Percentiles rank a stretch among this genome's conserved stretches.
Evolutionary conservation across 2,113 vertebrate species (phyloP).

Genomic region (Atherinomorus stipes): DNA sequence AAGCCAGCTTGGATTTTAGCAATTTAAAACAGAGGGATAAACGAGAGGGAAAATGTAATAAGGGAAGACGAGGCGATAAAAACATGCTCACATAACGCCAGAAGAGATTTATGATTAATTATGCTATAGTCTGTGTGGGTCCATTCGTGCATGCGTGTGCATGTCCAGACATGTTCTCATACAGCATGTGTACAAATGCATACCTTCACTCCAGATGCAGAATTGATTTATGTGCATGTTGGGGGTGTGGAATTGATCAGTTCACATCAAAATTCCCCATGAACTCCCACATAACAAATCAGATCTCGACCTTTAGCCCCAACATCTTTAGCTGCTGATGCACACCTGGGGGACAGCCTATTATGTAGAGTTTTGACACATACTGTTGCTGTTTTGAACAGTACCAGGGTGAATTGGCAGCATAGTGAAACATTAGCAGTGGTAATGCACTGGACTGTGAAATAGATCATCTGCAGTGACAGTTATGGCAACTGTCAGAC

Average conservation of each 20-base stretch:
- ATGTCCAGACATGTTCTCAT: conserved; percentile 16
- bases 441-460: conserved; percentile 69
- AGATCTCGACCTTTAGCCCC: conserved; percentile 78
- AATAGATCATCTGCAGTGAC: conserved; percentile 72
- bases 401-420: conserved; percentile 67
- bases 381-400: conserved; percentile 65
- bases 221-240: conserved; percentile 85
- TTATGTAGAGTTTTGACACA: conserved; percentile 69
- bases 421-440: conserved; percentile 73
- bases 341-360: conserved; percentile 74
- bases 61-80: conserved; percentile 70
- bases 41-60: conserved; percentile 61
- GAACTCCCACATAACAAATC: conserved; percentile 84
- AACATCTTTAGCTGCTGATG: conserved; percentile 82
- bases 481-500: conserved; percentile 74
- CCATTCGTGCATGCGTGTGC: conserved; percentile 42
- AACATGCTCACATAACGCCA: conserved; percentile 76
- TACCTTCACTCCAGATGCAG: conserved; percentile 78
- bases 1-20: conserved; percentile 76
- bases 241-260: conserved; percentile 87
- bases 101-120: conserved; percentile 80
- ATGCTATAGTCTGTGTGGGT: conserved; percentile 28
- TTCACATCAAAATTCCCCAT: conserved; percentile 83
- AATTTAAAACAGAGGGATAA: conserved; percentile 72
- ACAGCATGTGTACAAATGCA: conserved; percentile 54